These are phyloP conservation scores for Ladona fulva DNA, from an alignment of 1,140 invertebrate species.

Conservation along the genomic window DNA sequence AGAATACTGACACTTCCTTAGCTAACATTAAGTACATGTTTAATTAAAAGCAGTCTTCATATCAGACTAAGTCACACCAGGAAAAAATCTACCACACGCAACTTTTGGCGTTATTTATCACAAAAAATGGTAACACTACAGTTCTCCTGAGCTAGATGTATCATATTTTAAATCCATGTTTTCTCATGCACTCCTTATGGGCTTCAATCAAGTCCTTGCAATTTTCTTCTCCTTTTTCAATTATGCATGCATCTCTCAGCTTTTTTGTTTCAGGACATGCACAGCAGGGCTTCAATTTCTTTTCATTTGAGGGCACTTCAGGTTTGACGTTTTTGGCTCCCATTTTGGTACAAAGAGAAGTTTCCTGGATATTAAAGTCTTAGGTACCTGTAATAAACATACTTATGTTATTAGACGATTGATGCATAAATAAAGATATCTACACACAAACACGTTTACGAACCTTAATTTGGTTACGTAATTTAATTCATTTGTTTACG, in stretches of 20 bases:
- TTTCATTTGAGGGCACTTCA: constrained; percentile 23
- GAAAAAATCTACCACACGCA: too few species aligned
- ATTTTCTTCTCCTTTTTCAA: constrained; percentile 87
- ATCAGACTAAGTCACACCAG: too few species aligned
- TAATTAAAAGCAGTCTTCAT: too few species aligned
- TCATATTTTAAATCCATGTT: constrained; percentile 91
- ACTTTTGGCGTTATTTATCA: too few species aligned
- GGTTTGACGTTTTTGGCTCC: neutral
- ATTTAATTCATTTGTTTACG: too few species aligned
- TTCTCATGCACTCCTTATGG: constrained; percentile 93
- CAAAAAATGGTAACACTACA: too few species aligned
- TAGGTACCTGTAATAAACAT: neutral
- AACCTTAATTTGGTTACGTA: too few species aligned
- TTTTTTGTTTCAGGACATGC: constrained; percentile 95
- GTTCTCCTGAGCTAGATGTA: neutral
- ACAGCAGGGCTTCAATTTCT: constrained; percentile 89
- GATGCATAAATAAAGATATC: too few species aligned
- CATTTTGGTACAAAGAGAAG: neutral
- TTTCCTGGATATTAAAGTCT: neutral
- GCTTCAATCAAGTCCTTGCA: constrained; percentile 86
- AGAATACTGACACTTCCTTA: too few species aligned
- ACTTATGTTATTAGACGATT: too few species aligned
- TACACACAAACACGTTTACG: too few species aligned
- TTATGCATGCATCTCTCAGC: constrained; percentile 82
- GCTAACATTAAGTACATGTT: too few species aligned